A percentile compares a stretch with the other conserved stretches of the same genome.
These are phyloP conservation scores for Tamandua tetradactyla DNA, from an alignment of 2,797 vertebrate species.

Conservation along the genomic window DNA sequence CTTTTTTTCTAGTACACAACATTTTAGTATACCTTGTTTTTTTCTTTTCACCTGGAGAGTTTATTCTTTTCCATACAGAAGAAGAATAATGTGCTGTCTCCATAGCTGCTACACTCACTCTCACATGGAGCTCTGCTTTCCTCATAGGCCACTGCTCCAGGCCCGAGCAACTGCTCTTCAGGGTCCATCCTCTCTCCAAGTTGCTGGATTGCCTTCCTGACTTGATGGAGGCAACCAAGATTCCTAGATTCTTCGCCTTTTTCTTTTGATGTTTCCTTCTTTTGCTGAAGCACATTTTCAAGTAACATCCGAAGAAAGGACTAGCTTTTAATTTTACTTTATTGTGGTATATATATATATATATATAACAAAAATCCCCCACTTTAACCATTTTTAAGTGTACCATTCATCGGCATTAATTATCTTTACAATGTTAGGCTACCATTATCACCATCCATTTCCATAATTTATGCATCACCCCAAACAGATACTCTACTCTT, in stretches of 20 bases:
- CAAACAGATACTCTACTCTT: too few relatives aligned
- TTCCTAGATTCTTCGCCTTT: neutral
- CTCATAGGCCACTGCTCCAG: fast-evolving
- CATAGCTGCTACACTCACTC: neutral
- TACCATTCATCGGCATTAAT: too few relatives aligned
- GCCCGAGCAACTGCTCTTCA: too few relatives aligned
- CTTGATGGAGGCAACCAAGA: neutral
- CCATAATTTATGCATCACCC: too few relatives aligned
- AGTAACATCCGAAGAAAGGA: neutral
- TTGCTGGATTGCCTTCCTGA: neutral
- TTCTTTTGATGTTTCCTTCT: neutral
- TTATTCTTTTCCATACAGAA: neutral
- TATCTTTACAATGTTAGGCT: too few relatives aligned
- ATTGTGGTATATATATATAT: too few relatives aligned
- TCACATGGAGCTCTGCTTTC: neutral
- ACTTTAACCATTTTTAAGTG: too few relatives aligned
- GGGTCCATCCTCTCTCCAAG: neutral
- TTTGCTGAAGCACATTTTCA: neutral
- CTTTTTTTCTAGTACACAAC: neutral
- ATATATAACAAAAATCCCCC: too few relatives aligned
- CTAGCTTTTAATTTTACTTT: too few relatives aligned
- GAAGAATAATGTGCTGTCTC: neutral
- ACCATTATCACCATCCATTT: too few relatives aligned
- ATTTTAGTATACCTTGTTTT: neutral
- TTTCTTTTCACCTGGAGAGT: neutral